Evolutionary conservation across 30 jellyfish, hydroid and myxozoan species (phyloP).

Genomic region (Pseudorhiza aurosa): DNA sequence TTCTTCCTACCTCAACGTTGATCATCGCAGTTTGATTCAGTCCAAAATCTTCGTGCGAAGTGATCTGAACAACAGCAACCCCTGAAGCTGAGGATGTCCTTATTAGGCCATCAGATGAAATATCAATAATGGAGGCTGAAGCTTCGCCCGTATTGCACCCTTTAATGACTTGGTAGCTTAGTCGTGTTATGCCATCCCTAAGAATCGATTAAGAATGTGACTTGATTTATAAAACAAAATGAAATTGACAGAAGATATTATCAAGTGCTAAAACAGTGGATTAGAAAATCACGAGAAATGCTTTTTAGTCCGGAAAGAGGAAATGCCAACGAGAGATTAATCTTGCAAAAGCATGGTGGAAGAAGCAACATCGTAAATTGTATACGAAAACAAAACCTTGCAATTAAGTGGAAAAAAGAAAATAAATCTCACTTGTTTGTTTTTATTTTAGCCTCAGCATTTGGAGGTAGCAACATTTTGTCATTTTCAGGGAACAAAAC

Average conservation of each 20-base stretch:
- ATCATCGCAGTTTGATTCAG: constrained; percentile 81
- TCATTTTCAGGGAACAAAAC: constrained; percentile 71
- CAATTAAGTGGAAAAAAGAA: too few relatives aligned
- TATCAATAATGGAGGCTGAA: constrained; percentile 35
- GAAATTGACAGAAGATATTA: too few relatives aligned
- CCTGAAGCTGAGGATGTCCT: constrained; percentile 81
- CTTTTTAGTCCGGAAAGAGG: too few relatives aligned
- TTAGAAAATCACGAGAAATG: too few relatives aligned
- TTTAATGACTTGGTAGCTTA: constrained; percentile 56
- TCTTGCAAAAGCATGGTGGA: too few relatives aligned
- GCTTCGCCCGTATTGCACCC: constrained; percentile 16
- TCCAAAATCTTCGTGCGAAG: constrained; percentile 94
- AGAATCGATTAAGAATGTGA: too few relatives aligned
- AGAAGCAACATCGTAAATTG: too few relatives aligned
- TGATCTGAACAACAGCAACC: constrained; percentile 63
- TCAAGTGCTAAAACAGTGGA: too few relatives aligned
- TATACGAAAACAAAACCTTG: too few relatives aligned
- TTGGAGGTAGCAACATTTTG: constrained; percentile 80
- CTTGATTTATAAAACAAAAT: too few relatives aligned
- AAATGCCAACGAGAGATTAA: too few relatives aligned
- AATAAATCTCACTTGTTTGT: constrained; percentile 76
- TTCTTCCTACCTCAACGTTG: constrained; percentile 76
- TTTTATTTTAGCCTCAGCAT: constrained; percentile 50
- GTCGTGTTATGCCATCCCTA: constrained; percentile 68
- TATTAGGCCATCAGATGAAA: constrained; percentile 68